Conservation (phyloP, 2,888 invertebrate genomes). For the Mesorhabditis belari region DNA sequence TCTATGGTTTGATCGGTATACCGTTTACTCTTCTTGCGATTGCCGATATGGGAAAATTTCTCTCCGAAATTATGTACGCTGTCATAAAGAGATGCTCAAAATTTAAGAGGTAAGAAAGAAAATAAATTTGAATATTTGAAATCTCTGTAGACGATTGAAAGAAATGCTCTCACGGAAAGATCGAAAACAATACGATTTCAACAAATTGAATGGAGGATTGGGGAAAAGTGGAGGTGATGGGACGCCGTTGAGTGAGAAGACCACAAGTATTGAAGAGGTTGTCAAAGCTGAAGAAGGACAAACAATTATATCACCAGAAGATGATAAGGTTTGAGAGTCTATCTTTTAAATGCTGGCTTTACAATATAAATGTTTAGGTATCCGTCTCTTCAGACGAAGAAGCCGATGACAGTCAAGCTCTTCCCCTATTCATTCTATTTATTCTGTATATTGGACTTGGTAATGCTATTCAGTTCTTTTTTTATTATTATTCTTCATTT, state of each 20-base stretch:
- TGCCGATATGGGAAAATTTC: constrained; percentile 50
- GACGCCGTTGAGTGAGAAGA: constrained; percentile 1
- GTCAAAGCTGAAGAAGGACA: constrained; percentile 20
- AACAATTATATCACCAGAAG: not conserved
- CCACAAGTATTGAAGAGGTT: constrained; percentile 18
- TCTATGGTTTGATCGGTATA: constrained; percentile 48
- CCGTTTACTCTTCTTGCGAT: constrained; percentile 50
- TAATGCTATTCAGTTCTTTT: not conserved
- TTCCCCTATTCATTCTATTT: constrained; percentile 39
- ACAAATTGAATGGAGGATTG: not conserved
- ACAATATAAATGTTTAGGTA: constrained; percentile 2
- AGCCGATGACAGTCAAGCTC: constrained; percentile 19
- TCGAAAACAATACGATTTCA: not conserved
- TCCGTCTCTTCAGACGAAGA: constrained; percentile 17
- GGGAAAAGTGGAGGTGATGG: constrained; percentile 1
- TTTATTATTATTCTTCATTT: not conserved
- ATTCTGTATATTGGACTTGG: constrained; percentile 38
- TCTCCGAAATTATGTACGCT: constrained; percentile 41
- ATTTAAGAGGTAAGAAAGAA: constrained; percentile 11
- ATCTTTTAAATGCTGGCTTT: constrained; percentile 1
- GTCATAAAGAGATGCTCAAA: constrained; percentile 14
- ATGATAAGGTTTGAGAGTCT: constrained; percentile 7
- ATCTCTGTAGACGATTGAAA: not conserved
- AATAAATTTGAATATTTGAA: not conserved
- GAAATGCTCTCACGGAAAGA: not conserved